Base-by-base conservation (phyloP, 2,888 invertebrate species). In the Plusia festucae region DNA sequence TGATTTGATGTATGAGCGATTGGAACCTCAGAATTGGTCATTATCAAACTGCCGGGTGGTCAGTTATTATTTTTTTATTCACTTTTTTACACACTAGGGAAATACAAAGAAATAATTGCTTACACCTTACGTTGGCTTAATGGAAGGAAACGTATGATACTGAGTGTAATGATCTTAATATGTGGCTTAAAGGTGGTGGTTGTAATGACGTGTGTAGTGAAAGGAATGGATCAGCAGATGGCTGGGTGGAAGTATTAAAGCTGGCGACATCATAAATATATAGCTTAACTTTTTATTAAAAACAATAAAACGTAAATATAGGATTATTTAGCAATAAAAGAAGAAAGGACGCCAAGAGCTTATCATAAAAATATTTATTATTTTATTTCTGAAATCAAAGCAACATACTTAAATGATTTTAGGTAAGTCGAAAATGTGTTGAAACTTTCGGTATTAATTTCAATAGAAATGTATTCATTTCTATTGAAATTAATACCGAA, bases 1-100 rank as follows among this genome's bases (percentile, higher is more conserved):
- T 73, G 81, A 71, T 68, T 81, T 73, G 81, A 71, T 68, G 70
- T 68, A 52, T 66, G 68, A 74, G 67, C 76, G 79, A 82, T 79
- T 65, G 68, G 76, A 77, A 78, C 65, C 44, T 73, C 68, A 60
- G 75, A 84, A 85, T 83, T 83, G 85, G 85, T 90, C 82, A 84
- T 80, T 81, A 84, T 80, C 79, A 61, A 63, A 71, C 80, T 60
- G 68, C 72, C 73, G 79, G 79, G 81, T 78, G 82, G 78, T 65
- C 81, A 52, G 49, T 64, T 74, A 73, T 70, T 73, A 22, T 57
- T 71, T 69, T 75, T 67, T 59, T 54, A 30, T 56, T 54, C n/a
- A 58, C 55, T 68, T 73, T 77, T 73, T 70, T 71, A 44, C 30
- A 63, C 57, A 58, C 61, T 67, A 56, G 57, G 54, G 59, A 70